phyloP scores from a whole-genome alignment of 2,888 invertebrate species.

The Blastobasis adustella region DNA sequence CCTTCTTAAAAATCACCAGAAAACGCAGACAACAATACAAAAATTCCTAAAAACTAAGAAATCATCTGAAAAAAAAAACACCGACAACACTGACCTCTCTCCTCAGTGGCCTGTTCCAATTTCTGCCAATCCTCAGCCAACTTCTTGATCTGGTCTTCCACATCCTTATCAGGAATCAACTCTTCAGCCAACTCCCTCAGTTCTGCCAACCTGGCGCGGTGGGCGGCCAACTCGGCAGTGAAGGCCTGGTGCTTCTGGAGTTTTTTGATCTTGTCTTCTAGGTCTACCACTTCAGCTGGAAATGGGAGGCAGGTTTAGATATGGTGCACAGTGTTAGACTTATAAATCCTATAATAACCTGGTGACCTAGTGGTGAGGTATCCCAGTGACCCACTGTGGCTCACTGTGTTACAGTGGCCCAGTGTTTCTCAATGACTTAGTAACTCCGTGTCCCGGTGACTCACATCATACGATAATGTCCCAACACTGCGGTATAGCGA shows the following conservation, averaged over 20 bases:
- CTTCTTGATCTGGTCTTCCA: slow-evolving; percentile 81
- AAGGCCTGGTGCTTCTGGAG: slow-evolving; percentile 96
- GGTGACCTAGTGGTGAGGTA: too few relatives aligned
- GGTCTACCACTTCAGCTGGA: slow-evolving; percentile 80
- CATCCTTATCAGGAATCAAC: slow-evolving; percentile 81
- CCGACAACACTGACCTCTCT: slow-evolving; percentile 40
- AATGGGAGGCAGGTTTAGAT: background rate
- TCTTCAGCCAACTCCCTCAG: slow-evolving; percentile 85
- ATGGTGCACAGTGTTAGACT: background rate
- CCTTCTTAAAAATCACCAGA: too few relatives aligned
- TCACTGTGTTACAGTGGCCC: too few relatives aligned
- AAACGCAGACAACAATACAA: too few relatives aligned
- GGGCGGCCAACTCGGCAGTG: slow-evolving; percentile 92
- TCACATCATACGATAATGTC: too few relatives aligned
- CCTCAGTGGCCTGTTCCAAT: slow-evolving; percentile 80
- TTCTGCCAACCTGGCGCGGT: slow-evolving; percentile 88
- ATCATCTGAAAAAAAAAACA: too few relatives aligned
- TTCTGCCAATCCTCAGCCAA: slow-evolving; percentile 84
- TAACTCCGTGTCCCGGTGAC: too few relatives aligned
- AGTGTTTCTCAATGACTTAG: too few relatives aligned
- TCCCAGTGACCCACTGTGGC: too few relatives aligned
- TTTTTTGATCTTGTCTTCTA: slow-evolving; percentile 97
- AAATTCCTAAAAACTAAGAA: too few relatives aligned
- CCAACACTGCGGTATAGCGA: too few relatives aligned
- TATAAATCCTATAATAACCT: too few relatives aligned